These are phyloP conservation scores for Hipposideros armiger DNA, from an alignment of 2,113 vertebrate species.

Conservation along the genomic window DNA sequence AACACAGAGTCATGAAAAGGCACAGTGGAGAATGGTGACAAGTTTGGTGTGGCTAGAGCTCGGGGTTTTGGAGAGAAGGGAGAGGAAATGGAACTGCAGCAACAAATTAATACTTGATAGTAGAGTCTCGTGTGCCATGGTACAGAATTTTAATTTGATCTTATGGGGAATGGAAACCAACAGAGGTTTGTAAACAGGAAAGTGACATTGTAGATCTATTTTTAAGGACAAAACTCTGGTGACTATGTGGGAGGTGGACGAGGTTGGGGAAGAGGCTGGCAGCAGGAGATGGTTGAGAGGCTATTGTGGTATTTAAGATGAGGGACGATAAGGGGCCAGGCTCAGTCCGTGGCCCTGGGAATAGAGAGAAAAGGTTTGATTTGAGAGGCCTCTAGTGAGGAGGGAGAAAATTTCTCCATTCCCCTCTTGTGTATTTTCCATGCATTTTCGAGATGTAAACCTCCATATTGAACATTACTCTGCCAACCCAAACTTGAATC, in stretches of 20 bases:
- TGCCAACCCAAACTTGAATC: constrained; percentile 55
- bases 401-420: neutral
- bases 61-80: neutral
- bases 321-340: neutral
- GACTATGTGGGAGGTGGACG: neutral
- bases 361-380: neutral
- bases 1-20: neutral
- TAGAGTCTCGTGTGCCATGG: neutral
- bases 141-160: neutral
- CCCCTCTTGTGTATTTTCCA: neutral
- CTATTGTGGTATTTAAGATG: neutral
- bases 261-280: neutral
- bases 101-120: neutral
- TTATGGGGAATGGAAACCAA: constrained; percentile 39
- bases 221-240: neutral
- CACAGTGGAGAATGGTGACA: neutral
- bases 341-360: neutral
- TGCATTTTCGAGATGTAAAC: constrained; percentile 9
- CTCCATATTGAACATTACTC: neutral
- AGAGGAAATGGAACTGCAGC: neutral
- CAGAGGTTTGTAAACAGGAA: neutral
- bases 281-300: neutral
- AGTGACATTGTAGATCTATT: neutral
- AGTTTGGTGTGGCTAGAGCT: neutral
- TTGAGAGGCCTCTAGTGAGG: neutral